A percentile compares a stretch with the other conserved stretches of the same genome.
Conservation (phyloP, 2,113 vertebrate species). For the Chrysemys picta region DNA sequence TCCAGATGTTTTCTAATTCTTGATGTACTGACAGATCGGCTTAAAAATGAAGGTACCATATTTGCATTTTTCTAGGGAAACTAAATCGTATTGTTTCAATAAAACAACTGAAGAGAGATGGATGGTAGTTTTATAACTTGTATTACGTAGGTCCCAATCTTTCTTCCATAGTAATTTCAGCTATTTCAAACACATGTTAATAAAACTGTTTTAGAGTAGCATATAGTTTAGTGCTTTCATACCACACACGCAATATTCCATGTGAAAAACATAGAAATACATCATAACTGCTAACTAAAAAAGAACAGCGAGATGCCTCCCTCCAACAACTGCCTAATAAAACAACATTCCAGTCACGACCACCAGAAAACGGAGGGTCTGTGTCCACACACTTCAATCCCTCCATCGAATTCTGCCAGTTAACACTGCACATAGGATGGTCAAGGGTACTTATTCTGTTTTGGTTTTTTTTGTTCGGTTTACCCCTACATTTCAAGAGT, state of each 20-base stretch:
- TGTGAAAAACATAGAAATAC: not conserved
- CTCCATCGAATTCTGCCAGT: not conserved
- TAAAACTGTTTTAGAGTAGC: not conserved
- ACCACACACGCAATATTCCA: not conserved
- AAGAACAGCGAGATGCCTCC: not conserved
- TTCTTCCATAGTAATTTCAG: not conserved
- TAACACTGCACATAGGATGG: not conserved
- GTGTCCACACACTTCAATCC: too few species aligned
- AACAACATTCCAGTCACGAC: not conserved
- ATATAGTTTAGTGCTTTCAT: not conserved
- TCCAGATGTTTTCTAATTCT: slow-evolving; percentile 20
- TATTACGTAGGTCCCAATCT: not conserved
- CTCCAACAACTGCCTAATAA: not conserved
- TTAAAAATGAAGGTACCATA: not conserved
- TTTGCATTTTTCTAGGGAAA: not conserved
- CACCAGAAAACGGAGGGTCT: not conserved
- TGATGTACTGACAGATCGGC: not conserved
- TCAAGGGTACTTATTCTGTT: not conserved
- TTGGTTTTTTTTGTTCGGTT: not conserved
- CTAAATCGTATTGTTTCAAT: not conserved
- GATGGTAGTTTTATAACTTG: not conserved
- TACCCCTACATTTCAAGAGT: not conserved
- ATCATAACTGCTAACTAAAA: not conserved
- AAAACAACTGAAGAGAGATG: not conserved
- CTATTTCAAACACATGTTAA: not conserved